These are phyloP conservation scores for Adelosebastes latens DNA, from an alignment of 2,797 vertebrate genomes.

Conservation along the genomic window DNA sequence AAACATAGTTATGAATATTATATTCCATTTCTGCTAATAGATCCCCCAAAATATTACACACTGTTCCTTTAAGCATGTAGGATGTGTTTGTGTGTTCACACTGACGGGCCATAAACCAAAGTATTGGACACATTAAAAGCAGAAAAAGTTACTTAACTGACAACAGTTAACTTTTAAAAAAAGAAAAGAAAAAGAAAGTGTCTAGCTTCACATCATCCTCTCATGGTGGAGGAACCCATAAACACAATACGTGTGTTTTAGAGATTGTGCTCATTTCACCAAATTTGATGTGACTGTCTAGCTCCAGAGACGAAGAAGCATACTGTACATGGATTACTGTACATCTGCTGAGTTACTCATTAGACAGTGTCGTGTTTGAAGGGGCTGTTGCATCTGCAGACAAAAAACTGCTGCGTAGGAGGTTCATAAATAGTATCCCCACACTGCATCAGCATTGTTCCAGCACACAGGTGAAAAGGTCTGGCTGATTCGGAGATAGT, in stretches of 20 bases:
- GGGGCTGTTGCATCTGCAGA: constrained; percentile 7
- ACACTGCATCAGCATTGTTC: background rate
- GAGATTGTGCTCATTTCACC: background rate
- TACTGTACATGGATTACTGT: background rate
- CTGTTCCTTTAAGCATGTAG: too few species aligned
- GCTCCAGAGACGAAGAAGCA: background rate
- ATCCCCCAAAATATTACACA: too few species aligned
- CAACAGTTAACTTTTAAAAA: too few species aligned
- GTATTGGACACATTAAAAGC: background rate
- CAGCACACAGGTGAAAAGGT: constrained; percentile 7
- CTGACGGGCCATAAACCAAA: too few species aligned
- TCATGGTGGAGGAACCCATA: background rate
- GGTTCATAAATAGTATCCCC: background rate
- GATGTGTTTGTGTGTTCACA: too few species aligned
- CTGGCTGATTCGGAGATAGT: background rate
- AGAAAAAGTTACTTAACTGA: background rate
- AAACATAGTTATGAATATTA: background rate
- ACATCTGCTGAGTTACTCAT: background rate
- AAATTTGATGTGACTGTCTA: background rate
- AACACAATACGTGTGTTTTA: background rate
- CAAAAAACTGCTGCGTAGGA: constrained; percentile 1
- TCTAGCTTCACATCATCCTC: background rate
- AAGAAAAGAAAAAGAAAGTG: background rate
- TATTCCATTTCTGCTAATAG: background rate
- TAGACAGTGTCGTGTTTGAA: background rate